phyloP scores from a whole-genome alignment of 2,888 invertebrate species.

The Clostera curtula region DNA sequence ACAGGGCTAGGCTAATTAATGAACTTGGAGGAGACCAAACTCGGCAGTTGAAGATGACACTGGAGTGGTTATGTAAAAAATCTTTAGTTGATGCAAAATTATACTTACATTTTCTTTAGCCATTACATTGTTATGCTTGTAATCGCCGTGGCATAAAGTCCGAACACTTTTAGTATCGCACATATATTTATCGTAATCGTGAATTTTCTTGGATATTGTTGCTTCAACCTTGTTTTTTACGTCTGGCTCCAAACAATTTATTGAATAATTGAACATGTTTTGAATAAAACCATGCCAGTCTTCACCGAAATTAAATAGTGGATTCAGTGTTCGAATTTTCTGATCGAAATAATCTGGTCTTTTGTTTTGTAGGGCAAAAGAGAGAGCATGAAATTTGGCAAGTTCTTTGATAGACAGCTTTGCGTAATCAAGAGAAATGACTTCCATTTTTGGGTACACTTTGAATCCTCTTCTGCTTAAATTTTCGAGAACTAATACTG shows the following conservation, averaged over 20 bases:
- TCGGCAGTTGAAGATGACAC: too few relatives aligned
- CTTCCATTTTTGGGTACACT: not conserved
- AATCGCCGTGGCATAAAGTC: conserved; percentile 29
- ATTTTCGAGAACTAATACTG: conserved; percentile 1
- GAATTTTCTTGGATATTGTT: conserved; percentile 11
- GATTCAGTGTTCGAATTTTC: conserved; percentile 1
- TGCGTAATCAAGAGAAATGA: conserved; percentile 1
- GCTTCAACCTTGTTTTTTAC: conserved; percentile 7
- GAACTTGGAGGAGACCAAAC: too few relatives aligned
- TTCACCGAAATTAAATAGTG: conserved; percentile 14
- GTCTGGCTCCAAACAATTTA: conserved; percentile 12
- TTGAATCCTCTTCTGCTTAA: conserved; percentile 1
- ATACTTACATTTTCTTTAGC: conserved; percentile 27
- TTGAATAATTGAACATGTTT: conserved; percentile 18
- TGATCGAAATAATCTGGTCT: not conserved
- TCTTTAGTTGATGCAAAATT: too few relatives aligned
- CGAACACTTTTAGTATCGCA: conserved; percentile 8
- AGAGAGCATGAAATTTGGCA: not conserved
- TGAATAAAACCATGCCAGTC: conserved; percentile 17
- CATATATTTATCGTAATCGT: conserved; percentile 18
- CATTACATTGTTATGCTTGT: conserved; percentile 26
- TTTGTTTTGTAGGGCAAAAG: not conserved
- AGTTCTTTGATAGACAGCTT: not conserved
- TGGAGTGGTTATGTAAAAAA: too few relatives aligned
- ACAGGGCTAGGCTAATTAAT: too few relatives aligned